Base-by-base conservation (phyloP, 30 jellyfish, hydroid and myxozoan genomes). In the Hydra vulgaris region DNA sequence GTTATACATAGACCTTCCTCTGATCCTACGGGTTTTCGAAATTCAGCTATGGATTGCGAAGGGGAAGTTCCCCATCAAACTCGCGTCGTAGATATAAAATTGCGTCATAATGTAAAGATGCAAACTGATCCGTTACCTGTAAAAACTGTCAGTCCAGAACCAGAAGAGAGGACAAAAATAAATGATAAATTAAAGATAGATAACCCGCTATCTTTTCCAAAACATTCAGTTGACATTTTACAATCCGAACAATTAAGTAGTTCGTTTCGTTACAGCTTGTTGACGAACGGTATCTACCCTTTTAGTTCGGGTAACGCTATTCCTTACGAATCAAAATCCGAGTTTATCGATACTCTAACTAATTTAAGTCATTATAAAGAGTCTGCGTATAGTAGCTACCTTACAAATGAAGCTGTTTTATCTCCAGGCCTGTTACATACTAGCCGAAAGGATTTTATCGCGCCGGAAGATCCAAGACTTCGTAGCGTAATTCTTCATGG, bases 41-140 rank as follows among this genome's bases (percentile, higher is more conserved):
- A 78, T 25, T 85, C 95, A 0, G 82, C 87, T 25, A 89, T 89
- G 97, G 97, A 89, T 73, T 89, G 97, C 72, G 85, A 78, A 78
- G 79, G 79, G 0, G 97, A 89, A 56, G 86, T 95, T 84, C 97
- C 97, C 76, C 87, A 83, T 17, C 92, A 77, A 72, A 82, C 81
- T 69, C 82, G 78, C 40, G 22, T 80, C 19, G 21, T 83, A 19
- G 75, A 80, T 15, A 66, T 25, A 66, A 77, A 72, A 78, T 18
- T 78, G 27, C 85, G 85, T 15, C 85, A 27, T 54, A 78, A 78
- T 53, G 85, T 78, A 61, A 27, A 78, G 53, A 78, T 78, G 85
- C 85, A 78, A 66, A 78, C 85, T 20, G 85, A 78, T n/a, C 85
- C 85, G 54, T 53, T 78, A 52, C 61, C 81, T 22, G 81, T 19